Base-by-base conservation (phyloP, 2,113 vertebrate genomes). In the Malurus cyaneus region DNA sequence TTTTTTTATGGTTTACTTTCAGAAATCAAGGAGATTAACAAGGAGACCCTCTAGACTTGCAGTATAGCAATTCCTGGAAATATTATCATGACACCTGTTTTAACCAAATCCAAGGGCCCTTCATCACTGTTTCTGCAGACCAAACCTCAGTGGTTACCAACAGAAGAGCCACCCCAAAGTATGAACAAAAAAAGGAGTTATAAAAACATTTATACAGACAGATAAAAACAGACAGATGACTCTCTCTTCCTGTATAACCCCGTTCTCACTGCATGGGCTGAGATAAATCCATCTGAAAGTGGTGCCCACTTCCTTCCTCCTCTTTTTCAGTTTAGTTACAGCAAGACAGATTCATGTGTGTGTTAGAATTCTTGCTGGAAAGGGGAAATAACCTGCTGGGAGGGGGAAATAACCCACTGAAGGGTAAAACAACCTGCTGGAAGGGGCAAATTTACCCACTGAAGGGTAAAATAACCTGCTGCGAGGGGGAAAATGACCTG, bases 181-280 rank as follows among this genome's bases (percentile, higher is more conserved):
- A 17, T 11, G 82, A 65, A 67, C 53, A 56, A 67, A 36, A 36
- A 9, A 19, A 53, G 5, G 41, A 90, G 46, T 47, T 32, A 80
- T 44, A 79, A 42, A 86, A 69, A 92, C 93, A 80, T 62, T 70
- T 39, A 95, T 39, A 73, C 89, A 89, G 69, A 89, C 88, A 91
- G 84, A 66, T 67, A 89, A 56, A 80, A 95, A 64, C 84, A 92
- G 71, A 90, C 65, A 80, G 83, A 93, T 36, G 78, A 44, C 77
- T 59, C 78, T 91, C 4, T 26, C 46, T 41, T 52, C 16, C 49
- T 66, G 7, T 0, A 8, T 6, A 81, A 20, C 61, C 70, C 49
- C 0, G 0, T 49, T 76, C 80, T 57, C 60, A 44, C 60, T 25
- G 65, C 65, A 61, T 26, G 54, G 69, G 52, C 79, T 78, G 59